phyloP scores from a whole-genome alignment of 2,797 vertebrate genomes.

The Alcedo quadribrachys region DNA sequence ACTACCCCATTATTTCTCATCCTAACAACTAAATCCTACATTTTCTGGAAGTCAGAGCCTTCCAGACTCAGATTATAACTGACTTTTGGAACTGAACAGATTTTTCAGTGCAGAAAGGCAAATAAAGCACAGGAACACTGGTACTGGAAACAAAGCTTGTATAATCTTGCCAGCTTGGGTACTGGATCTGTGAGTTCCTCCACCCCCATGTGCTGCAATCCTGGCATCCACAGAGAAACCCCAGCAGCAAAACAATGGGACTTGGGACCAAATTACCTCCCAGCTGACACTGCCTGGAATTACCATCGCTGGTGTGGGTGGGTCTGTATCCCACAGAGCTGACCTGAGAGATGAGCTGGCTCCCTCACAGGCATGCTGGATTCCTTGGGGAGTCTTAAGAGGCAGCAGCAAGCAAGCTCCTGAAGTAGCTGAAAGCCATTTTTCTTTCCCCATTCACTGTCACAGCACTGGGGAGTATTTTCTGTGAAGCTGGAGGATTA shows the following conservation, averaged over 20 bases:
- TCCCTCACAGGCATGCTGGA: not conserved
- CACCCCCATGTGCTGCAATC: not conserved
- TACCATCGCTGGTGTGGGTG: not conserved
- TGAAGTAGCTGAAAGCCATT: conserved; percentile 6
- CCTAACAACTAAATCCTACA: not conserved
- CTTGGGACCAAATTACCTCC: conserved; percentile 18
- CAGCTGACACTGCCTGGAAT: not conserved
- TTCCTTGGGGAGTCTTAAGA: not conserved
- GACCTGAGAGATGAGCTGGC: not conserved
- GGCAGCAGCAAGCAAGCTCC: not conserved
- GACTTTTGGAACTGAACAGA: not conserved
- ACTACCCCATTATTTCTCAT: not conserved
- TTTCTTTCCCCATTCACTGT: not conserved
- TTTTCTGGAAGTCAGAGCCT: not conserved
- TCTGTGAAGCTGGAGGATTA: not conserved
- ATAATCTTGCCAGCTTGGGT: not conserved
- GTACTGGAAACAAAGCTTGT: not conserved
- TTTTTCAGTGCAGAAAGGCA: not conserved
- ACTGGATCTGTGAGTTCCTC: not conserved
- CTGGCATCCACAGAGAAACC: not conserved
- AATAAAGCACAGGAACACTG: not conserved
- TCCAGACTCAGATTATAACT: not conserved
- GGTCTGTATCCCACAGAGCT: not conserved
- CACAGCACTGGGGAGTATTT: not conserved
- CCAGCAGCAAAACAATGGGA: not conserved